Percentiles rank a stretch among this genome's conserved stretches.
Evolutionary conservation across 1,140 invertebrate species (phyloP).

Genomic region (Drosophila teissieri): DNA sequence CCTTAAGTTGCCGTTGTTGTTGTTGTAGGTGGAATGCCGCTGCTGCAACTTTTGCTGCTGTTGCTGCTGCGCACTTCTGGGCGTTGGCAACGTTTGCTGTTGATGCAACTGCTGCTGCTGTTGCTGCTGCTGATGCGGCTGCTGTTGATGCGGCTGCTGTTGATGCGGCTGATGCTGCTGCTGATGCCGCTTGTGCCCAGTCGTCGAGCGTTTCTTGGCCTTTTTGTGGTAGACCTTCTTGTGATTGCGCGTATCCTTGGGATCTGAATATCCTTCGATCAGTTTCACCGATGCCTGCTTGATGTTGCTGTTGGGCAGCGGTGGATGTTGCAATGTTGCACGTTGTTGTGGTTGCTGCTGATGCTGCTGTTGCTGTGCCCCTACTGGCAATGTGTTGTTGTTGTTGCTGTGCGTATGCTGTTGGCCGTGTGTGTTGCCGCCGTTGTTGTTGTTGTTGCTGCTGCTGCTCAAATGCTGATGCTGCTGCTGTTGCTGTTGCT

Average conservation of each 20-base stretch:
- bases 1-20: conserved; percentile 64
- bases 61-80: conserved; percentile 45
- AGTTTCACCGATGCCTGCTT: conserved; percentile 82
- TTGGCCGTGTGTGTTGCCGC: conserved; percentile 16
- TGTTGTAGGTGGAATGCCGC: conserved; percentile 69
- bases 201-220: conserved; percentile 61
- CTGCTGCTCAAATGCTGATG: conserved; percentile 31
- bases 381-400: conserved; percentile 68
- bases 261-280: conserved; percentile 82
- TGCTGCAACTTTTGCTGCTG: conserved; percentile 49
- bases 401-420: conserved; percentile 44
- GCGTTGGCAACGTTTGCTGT: conserved; percentile 50
- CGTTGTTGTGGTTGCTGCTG: conserved; percentile 59
- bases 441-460: conserved; percentile 38
- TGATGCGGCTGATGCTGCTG: conserved; percentile 60
- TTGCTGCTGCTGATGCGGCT: conserved; percentile 29
- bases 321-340: conserved; percentile 71
- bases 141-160: conserved; percentile 15
- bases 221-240: conserved; percentile 83
- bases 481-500: conserved; percentile 33
- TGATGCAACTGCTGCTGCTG: conserved; percentile 45
- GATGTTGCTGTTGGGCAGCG: conserved; percentile 76
- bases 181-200: conserved; percentile 58
- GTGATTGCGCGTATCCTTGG: conserved; percentile 77
- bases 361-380: conserved; percentile 37